Conservation (phyloP, 2,113 vertebrate species). For the Calidris pygmaea region DNA sequence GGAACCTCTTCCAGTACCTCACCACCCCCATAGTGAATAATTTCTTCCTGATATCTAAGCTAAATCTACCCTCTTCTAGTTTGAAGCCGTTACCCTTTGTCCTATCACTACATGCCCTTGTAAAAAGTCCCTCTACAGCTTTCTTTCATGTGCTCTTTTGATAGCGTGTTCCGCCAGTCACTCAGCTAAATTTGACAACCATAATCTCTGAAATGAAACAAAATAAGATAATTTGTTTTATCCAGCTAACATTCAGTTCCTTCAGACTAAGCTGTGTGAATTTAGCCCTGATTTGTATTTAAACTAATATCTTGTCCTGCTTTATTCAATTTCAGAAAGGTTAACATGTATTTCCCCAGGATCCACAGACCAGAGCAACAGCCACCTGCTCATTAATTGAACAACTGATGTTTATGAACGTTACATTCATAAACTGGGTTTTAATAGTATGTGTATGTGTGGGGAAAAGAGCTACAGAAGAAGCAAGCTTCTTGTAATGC, state of each 20-base stretch:
- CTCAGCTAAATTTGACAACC: background rate
- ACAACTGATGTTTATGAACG: background rate
- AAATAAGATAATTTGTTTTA: background rate
- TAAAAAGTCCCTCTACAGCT: background rate
- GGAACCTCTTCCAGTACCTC: background rate
- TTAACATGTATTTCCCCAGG: background rate
- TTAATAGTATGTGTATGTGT: background rate
- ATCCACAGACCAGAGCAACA: background rate
- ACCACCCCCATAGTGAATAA: background rate
- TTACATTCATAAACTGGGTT: background rate
- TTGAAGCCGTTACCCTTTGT: background rate
- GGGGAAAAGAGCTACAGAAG: background rate
- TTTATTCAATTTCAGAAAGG: background rate
- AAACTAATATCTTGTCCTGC: background rate
- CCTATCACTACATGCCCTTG: background rate
- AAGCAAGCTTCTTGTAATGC: background rate
- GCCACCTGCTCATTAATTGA: slow-evolving; percentile 18
- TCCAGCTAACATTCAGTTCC: background rate
- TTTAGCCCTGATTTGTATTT: background rate
- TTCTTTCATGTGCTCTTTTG: background rate
- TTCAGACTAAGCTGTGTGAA: background rate
- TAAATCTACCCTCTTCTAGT: background rate
- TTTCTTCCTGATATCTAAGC: background rate
- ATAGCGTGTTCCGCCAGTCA: background rate
- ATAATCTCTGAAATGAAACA: background rate